These are phyloP conservation scores for Musca domestica DNA, from an alignment of 1,140 invertebrate genomes.

Conservation along the genomic window DNA sequence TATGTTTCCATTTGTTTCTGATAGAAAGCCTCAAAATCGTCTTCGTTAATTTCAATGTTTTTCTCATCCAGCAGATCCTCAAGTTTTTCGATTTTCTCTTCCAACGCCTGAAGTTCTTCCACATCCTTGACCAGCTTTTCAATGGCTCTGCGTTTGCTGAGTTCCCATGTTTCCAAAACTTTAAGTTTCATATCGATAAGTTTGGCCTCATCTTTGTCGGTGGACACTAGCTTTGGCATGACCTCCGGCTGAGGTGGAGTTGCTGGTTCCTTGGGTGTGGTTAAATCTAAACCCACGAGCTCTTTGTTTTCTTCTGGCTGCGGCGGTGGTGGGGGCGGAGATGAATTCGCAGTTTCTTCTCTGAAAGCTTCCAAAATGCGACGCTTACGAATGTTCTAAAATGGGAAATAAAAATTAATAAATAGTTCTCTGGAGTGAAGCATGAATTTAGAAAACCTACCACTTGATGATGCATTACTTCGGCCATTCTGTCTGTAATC, in stretches of 20 bases:
- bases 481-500: background rate
- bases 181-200: constrained; percentile 34
- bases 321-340: too few species aligned
- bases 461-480: background rate
- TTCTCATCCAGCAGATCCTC: background rate
- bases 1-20: background rate
- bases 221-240: background rate
- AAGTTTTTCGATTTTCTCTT: constrained; percentile 19
- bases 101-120: constrained; percentile 36
- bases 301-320: background rate
- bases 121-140: constrained; percentile 37
- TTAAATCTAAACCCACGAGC: background rate
- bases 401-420: background rate
- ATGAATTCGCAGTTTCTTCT: background rate
- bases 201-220: constrained; percentile 8
- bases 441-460: background rate
- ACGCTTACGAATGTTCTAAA: constrained; percentile 14
- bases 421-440: too few species aligned
- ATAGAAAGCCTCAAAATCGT: background rate
- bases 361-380: constrained; percentile 12
- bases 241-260: background rate
- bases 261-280: background rate
- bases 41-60: background rate
- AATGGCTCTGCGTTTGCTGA: constrained; percentile 35
- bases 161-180: constrained; percentile 36